A percentile compares a stretch with the other conserved stretches of the same genome.
Evolutionary conservation across 2,113 vertebrate species (phyloP).

Genomic region (Mormyrus iriodes): DNA sequence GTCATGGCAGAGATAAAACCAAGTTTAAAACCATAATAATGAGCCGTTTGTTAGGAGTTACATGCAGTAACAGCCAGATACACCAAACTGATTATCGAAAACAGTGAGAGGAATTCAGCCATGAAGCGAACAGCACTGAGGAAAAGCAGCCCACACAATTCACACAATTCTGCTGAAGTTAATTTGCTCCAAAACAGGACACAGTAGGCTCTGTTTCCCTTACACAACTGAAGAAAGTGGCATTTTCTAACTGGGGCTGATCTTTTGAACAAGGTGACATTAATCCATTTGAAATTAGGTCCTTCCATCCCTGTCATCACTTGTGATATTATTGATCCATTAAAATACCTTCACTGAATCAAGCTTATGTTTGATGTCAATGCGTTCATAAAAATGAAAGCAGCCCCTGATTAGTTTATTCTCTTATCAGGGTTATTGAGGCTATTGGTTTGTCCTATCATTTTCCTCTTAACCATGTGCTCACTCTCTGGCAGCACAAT

Average conservation of each 20-base stretch:
- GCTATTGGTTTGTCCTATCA: background rate
- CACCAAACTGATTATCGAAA: background rate
- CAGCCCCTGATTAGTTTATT: background rate
- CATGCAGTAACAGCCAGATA: background rate
- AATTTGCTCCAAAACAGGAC: background rate
- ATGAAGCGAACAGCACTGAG: background rate
- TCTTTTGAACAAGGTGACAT: background rate
- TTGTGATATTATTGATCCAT: background rate
- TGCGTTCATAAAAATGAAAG: background rate
- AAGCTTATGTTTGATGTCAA: background rate
- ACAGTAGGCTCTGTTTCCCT: background rate
- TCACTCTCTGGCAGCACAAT: background rate
- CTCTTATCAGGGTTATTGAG: background rate
- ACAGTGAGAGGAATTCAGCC: constrained; percentile 1
- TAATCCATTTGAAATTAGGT: constrained; percentile 1
- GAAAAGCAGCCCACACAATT: background rate
- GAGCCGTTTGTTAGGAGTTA: background rate
- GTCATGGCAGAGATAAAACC: background rate
- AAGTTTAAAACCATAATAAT: background rate
- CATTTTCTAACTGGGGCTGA: background rate
- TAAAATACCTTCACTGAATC: constrained; percentile 4
- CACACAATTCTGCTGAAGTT: background rate
- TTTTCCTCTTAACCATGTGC: background rate
- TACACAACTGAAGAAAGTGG: background rate
- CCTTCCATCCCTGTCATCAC: background rate